phyloP scores from a whole-genome alignment of 2,888 invertebrate species.

The Orgyia antiqua region DNA sequence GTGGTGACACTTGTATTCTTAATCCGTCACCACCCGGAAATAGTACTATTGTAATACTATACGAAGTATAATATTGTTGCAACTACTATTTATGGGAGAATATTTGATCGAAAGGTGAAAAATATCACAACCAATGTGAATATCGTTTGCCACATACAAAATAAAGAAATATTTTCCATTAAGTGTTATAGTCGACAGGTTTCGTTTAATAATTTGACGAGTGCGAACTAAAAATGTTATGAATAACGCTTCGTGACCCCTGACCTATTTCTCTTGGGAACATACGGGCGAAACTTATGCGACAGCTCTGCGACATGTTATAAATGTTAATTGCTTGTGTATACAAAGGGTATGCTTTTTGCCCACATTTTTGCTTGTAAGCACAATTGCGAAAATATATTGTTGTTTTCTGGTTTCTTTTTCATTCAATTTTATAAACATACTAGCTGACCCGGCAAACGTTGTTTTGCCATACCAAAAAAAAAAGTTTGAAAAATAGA shows the following conservation, averaged over 20 bases:
- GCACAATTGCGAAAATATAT: conserved; percentile 10
- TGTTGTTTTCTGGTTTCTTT: conserved; percentile 8
- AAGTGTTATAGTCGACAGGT: conserved; percentile 16
- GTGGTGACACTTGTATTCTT: no score
- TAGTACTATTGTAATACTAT: no score
- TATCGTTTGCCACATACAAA: no score
- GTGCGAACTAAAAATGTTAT: conserved; percentile 37
- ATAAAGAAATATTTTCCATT: conserved; percentile 13
- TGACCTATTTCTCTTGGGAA: conserved; percentile 32
- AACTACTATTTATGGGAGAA: no score
- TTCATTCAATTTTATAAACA: conserved; percentile 2
- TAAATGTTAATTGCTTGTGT: conserved; percentile 19
- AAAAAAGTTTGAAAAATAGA: no score
- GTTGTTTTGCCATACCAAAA: no score
- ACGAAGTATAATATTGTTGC: no score
- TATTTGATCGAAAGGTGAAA: no score
- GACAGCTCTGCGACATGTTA: conserved; percentile 10
- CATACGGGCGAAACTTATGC: conserved; percentile 17
- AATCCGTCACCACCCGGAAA: no score
- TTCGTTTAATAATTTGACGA: conserved; percentile 36
- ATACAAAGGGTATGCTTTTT: conserved; percentile 9
- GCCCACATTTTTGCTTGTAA: not conserved
- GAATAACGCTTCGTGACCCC: conserved; percentile 28
- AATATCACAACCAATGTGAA: no score
- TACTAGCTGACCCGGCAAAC: no score